Evolutionary conservation across 1,140 invertebrate species (phyloP), one percentile per base, ranked within the genome.

Genomic region (Macrotrachela quadricornifera): DNA sequence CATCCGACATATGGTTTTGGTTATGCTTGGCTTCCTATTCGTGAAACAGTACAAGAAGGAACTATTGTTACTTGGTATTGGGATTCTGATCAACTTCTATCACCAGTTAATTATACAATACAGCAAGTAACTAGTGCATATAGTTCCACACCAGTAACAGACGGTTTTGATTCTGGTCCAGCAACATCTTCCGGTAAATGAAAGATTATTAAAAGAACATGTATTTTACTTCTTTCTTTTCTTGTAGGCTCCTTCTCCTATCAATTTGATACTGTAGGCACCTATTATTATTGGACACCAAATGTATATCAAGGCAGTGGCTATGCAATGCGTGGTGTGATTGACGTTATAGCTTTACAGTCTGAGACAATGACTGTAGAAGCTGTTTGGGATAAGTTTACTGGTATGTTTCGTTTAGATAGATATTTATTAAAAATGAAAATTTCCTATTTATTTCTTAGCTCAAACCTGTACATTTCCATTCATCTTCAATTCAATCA

Each of bases 231-330:
- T n/a, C n/a, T n/a, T n/a, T n/a, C n/a, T n/a, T n/a, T n/a, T n/a
- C n/a, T n/a, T n/a, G n/a, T n/a, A n/a, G 50, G 63, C 11, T 11
- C 42, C 9, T 65, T 54, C 41, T 43, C 39, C 16, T 56, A 62
- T 47, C 56, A 56, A 46, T 64, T 65, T 52, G 58, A 56, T 6
- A 37, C 49, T 12, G 40, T 51, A 4, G 63, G 63, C 9, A 59
- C 46, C 11, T 64, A 59, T 49, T 60, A 59, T 49, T 64, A 63
- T 49, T 64, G 60, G 61, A 60, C 60, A 38, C 59, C 59, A 12
- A 58, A 45, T 44, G 57, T 63, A 0, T 61, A 65, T 46, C 18
- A 46, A 17, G n/a, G n/a, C n/a, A n/a, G n/a, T n/a, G n/a, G n/a
- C n/a, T n/a, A n/a, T n/a, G n/a, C 47, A 41, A 57, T 61, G 8